A percentile compares a stretch with the other conserved stretches of the same genome.
These are phyloP conservation scores for Pagrus major DNA, from an alignment of 2,113 vertebrate genomes.

Conservation along the genomic window DNA sequence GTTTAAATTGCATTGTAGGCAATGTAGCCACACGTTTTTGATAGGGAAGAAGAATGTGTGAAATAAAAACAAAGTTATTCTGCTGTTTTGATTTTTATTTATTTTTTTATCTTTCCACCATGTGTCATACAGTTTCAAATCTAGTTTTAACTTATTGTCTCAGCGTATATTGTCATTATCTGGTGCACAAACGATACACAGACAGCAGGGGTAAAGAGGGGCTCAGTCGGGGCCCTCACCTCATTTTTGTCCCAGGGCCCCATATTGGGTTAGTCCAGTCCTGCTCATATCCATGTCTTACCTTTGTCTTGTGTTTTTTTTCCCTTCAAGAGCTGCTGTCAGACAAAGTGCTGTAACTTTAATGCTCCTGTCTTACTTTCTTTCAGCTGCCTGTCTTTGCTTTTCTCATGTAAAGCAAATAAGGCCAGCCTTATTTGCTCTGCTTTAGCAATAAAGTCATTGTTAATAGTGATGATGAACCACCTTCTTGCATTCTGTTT, in stretches of 20 bases:
- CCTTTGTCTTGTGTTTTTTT: background rate
- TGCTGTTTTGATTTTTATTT: background rate
- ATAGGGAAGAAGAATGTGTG: background rate
- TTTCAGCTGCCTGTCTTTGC: background rate
- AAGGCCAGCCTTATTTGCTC: background rate
- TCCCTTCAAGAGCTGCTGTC: background rate
- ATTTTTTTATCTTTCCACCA: background rate
- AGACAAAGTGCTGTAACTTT: background rate
- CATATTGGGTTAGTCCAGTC: background rate
- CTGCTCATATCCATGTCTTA: background rate
- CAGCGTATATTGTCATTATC: background rate
- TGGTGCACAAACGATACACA: background rate
- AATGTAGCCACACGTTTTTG: background rate
- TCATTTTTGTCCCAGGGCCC: background rate
- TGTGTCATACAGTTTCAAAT: background rate
- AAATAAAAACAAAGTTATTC: background rate
- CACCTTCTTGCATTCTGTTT: background rate
- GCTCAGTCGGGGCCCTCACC: background rate
- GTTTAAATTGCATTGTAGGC: background rate
- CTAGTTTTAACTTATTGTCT: background rate
- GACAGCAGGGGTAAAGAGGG: background rate
- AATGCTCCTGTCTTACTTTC: background rate
- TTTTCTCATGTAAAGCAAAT: background rate
- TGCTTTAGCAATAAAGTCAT: background rate
- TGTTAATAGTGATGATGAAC: background rate